Conservation (phyloP, 30 jellyfish, hydroid and myxozoan genomes). For the Turritopsis rubra region DNA sequence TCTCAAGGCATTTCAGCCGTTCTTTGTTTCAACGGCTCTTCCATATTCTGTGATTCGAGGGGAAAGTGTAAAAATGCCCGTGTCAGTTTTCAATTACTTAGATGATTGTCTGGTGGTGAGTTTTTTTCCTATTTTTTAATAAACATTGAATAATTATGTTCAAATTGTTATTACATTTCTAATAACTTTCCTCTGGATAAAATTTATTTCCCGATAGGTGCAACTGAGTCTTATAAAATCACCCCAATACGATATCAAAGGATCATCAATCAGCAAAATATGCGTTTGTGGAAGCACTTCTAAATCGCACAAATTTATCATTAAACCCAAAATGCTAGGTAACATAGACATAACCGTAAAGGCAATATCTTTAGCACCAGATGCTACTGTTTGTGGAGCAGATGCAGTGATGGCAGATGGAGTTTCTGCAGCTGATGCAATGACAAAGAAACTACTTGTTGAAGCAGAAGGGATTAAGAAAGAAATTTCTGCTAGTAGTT, state of each 20-base stretch:
- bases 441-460: conserved; percentile 57
- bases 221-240: conserved; percentile 42
- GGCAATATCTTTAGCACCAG: conserved; percentile 47
- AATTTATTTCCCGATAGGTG: conserved; percentile 30
- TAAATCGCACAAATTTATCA: conserved; percentile 59
- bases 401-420: conserved; percentile 20
- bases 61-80: conserved; percentile 70
- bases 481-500: conserved; percentile 52
- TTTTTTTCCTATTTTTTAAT: neutral
- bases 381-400: conserved; percentile 42
- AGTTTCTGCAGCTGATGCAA: conserved; percentile 56
- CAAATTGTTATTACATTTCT: neutral
- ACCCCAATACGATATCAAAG: conserved; percentile 27
- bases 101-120: conserved; percentile 48
- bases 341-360: conserved; percentile 49
- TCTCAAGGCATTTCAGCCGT: conserved; percentile 70
- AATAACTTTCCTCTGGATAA: neutral
- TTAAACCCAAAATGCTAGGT: conserved; percentile 52
- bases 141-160: neutral
- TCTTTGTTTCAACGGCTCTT: conserved; percentile 63
- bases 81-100: conserved; percentile 71
- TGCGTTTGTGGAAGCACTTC: conserved; percentile 74
- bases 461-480: conserved; percentile 93
- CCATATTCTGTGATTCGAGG: conserved; percentile 92
- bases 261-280: conserved; percentile 25